Evolutionary conservation across 2,113 vertebrate genomes (phyloP).

Genomic region (Ancistrus triradiatus): DNA sequence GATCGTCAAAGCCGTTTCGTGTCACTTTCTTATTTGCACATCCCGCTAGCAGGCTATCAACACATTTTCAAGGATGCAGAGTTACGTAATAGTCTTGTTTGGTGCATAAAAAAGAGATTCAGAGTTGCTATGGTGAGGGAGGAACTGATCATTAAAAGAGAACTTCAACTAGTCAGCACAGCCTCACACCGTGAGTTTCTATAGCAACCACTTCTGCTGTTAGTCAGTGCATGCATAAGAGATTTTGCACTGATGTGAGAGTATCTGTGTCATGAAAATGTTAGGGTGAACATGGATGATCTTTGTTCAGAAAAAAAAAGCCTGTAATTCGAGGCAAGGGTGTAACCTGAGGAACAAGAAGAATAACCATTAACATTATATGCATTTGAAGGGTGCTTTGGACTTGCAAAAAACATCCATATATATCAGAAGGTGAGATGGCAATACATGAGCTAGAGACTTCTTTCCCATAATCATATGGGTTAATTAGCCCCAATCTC

Average conservation of each 20-base stretch:
- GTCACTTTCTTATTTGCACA: slow-evolving; percentile 16
- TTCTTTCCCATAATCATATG: too few species aligned
- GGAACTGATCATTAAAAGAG: slow-evolving; percentile 28
- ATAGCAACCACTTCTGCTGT: slow-evolving; percentile 56
- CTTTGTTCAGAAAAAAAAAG: too few species aligned
- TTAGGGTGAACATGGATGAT: too few species aligned
- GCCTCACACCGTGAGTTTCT: slow-evolving; percentile 44
- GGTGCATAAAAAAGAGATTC: not conserved
- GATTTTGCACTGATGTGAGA: slow-evolving; percentile 11
- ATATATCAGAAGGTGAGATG: too few species aligned
- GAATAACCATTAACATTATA: too few species aligned
- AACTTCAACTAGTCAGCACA: slow-evolving; percentile 39
- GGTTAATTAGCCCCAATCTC: too few species aligned
- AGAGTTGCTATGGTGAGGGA: not conserved
- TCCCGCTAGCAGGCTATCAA: slow-evolving; percentile 6
- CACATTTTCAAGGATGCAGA: slow-evolving; percentile 8
- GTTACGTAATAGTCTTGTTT: slow-evolving; percentile 4
- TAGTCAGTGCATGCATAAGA: slow-evolving; percentile 34
- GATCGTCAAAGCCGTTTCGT: slow-evolving; percentile 20
- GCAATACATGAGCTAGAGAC: too few species aligned
- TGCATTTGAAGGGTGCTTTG: too few species aligned
- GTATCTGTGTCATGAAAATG: too few species aligned
- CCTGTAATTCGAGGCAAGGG: too few species aligned
- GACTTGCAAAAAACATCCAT: too few species aligned
- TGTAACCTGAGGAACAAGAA: too few species aligned